These are phyloP conservation scores for Oxytorus armatus DNA, from an alignment of 2,888 invertebrate genomes.

Conservation along the genomic window DNA sequence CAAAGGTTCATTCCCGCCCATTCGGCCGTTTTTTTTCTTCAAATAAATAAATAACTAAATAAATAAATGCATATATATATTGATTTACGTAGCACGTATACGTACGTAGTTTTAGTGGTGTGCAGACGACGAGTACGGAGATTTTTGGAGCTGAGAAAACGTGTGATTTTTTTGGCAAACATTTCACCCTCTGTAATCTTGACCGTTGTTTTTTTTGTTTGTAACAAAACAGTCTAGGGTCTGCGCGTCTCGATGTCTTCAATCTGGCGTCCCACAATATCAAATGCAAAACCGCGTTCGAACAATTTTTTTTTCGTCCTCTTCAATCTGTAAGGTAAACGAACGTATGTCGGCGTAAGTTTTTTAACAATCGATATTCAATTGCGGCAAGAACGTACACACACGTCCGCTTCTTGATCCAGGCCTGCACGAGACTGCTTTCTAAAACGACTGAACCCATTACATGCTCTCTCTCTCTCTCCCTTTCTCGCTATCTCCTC, in stretches of 20 bases:
- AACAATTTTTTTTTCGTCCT: background rate
- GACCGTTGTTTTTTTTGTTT: background rate
- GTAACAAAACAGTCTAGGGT: background rate
- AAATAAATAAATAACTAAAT: no score
- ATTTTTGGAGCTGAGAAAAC: constrained; percentile 16
- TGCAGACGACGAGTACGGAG: constrained; percentile 40
- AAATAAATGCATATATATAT: background rate
- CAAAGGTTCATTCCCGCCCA: no score
- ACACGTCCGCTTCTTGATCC: background rate
- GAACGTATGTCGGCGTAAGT: background rate
- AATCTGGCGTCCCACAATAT: background rate
- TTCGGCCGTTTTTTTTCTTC: no score
- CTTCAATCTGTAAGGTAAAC: background rate
- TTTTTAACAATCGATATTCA: constrained; percentile 26
- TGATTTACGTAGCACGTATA: constrained; percentile 3
- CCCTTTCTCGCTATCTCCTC: background rate
- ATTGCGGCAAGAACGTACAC: background rate
- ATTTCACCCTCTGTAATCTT: constrained; percentile 13
- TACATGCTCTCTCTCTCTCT: background rate
- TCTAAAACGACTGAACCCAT: constrained; percentile 14
- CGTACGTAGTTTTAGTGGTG: constrained; percentile 52
- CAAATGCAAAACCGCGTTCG: background rate
- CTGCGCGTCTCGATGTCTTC: background rate
- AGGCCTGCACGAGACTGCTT: constrained; percentile 26
- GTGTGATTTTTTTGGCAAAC: constrained; percentile 45